Percentiles rank a stretch among this genome's conserved stretches.
Evolutionary conservation across 2,113 vertebrate species (phyloP).

Genomic region (Stomatorhinus ivindoensis): DNA sequence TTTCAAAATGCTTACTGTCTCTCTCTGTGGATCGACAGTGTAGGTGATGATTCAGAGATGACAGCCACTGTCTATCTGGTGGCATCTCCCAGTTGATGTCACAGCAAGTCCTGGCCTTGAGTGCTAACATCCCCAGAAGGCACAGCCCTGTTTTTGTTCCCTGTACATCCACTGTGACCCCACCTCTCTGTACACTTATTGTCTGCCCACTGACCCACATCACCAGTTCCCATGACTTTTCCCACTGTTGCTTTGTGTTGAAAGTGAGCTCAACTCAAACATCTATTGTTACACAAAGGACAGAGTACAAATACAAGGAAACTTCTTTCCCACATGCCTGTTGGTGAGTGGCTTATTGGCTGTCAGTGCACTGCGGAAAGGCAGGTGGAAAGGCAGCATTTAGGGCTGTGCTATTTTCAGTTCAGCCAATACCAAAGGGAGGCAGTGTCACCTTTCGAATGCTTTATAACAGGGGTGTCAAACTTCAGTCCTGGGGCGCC

Average conservation of each 20-base stretch:
- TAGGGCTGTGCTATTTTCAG: neutral
- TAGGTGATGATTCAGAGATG: neutral
- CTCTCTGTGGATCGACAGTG: neutral
- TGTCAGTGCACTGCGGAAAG: neutral
- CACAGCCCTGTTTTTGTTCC: slow-evolving; percentile 46
- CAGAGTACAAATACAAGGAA: neutral
- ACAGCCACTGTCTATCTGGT: neutral
- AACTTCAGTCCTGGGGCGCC: too few relatives aligned
- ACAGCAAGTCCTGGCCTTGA: neutral
- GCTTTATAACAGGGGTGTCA: neutral
- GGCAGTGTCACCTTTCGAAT: neutral
- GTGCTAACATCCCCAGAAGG: slow-evolving; percentile 27
- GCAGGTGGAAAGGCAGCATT: neutral
- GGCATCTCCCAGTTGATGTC: neutral
- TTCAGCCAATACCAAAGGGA: neutral
- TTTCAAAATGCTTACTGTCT: neutral
- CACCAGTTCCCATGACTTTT: slow-evolving; percentile 51
- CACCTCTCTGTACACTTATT: slow-evolving; percentile 40
- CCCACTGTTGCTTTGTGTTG: slow-evolving; percentile 27
- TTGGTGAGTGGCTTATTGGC: neutral
- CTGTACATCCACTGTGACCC: slow-evolving; percentile 35
- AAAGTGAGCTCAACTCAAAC: neutral
- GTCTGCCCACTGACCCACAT: slow-evolving; percentile 44
- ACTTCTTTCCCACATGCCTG: neutral
- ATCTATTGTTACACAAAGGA: neutral